A percentile compares a stretch with the other conserved stretches of the same genome.
phyloP scores from a whole-genome alignment of 2,888 invertebrate species.

The Adineta ricciae region DNA sequence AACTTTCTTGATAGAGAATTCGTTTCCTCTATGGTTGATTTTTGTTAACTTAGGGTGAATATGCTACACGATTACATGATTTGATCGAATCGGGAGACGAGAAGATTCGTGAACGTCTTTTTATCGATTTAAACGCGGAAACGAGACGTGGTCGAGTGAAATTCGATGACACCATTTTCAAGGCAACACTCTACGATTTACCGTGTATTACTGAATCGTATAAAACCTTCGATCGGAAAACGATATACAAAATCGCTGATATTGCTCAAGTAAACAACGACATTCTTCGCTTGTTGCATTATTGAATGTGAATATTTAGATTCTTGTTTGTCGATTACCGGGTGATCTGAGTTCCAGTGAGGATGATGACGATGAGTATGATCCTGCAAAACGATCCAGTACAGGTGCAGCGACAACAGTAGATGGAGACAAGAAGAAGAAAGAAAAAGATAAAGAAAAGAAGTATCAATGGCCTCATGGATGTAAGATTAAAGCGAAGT shows the following conservation, averaged over 20 bases:
- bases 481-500: not conserved
- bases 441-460: constrained; percentile 49
- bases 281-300: too few species aligned
- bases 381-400: not conserved
- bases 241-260: constrained; percentile 93
- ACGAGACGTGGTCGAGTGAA: constrained; percentile 27
- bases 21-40: not conserved
- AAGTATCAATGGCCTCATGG: constrained; percentile 90
- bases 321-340: constrained; percentile 1
- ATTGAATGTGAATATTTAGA: constrained; percentile 38
- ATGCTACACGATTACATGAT: constrained; percentile 10
- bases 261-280: constrained; percentile 64
- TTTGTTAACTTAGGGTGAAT: not conserved
- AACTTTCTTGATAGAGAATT: not conserved
- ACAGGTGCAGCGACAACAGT: constrained; percentile 39
- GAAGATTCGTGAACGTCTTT: constrained; percentile 26
- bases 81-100: not conserved
- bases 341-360: constrained; percentile 31
- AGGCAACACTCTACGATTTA: constrained; percentile 59
- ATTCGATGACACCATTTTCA: constrained; percentile 28
- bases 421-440: constrained; percentile 41
- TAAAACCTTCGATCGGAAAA: constrained; percentile 89
- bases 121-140: constrained; percentile 27
- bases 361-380: constrained; percentile 19
- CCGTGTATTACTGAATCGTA: constrained; percentile 82